A percentile compares a stretch with the other conserved stretches of the same genome.
Conservation (phyloP, 2,113 vertebrate genomes). For the Ariopsis seemanni region DNA sequence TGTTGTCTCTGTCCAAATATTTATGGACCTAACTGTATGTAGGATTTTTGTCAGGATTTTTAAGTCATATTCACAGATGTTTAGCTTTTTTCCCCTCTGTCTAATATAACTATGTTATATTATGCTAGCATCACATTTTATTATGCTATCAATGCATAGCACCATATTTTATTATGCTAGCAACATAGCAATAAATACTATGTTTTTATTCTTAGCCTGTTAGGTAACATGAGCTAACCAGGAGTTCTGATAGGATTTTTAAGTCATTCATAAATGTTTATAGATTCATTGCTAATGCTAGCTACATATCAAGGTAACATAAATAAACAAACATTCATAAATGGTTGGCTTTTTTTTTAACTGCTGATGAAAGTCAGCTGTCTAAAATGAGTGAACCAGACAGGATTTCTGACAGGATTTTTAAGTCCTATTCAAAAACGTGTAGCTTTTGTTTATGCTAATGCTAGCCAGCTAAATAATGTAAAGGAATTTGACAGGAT, state of each 20-base stretch:
- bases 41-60: background rate
- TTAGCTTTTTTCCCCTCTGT: background rate
- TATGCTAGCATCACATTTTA: too few relatives aligned
- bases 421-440: background rate
- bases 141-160: too few relatives aligned
- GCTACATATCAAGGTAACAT: background rate
- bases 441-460: background rate
- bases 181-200: too few relatives aligned
- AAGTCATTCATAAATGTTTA: background rate
- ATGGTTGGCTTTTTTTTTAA: background rate
- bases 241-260: background rate
- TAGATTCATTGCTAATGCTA: background rate
- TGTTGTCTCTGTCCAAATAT: too few relatives aligned
- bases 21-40: background rate
- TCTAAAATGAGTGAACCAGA: background rate
- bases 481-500: background rate
- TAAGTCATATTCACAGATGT: background rate
- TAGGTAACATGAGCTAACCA: background rate
- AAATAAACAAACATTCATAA: background rate
- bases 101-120: too few relatives aligned
- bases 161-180: too few relatives aligned
- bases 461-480: background rate
- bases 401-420: background rate
- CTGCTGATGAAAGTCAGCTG: background rate
- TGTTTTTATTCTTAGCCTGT: background rate